Evolutionary conservation across 23 tunicate genomes (phyloP).

Genomic region (Ascidia mentula): DNA sequence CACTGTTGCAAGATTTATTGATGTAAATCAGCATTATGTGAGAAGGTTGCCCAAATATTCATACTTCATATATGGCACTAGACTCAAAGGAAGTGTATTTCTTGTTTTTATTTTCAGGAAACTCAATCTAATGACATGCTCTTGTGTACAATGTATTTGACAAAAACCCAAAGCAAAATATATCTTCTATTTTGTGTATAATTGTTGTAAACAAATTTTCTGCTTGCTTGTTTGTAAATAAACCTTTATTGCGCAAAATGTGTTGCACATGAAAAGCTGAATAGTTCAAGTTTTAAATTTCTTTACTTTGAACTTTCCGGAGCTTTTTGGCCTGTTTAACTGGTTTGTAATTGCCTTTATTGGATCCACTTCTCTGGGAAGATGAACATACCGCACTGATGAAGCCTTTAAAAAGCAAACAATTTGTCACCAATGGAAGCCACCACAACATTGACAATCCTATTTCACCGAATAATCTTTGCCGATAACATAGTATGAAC

Average conservation of each 20-base stretch:
- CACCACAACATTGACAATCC: not conserved
- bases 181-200: not conserved
- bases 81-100: too few relatives aligned
- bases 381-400: slow-evolving; percentile 34
- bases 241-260: not conserved
- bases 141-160: not conserved
- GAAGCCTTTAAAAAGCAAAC: too few relatives aligned
- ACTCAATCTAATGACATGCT: not conserved
- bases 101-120: slow-evolving; percentile 1
- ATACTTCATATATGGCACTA: not conserved
- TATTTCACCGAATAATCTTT: too few relatives aligned
- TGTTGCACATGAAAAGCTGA: too few relatives aligned
- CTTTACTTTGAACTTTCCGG: not conserved
- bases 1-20: not conserved
- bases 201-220: not conserved
- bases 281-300: not conserved
- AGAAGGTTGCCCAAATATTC: not conserved
- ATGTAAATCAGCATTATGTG: not conserved
- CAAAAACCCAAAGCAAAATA: not conserved
- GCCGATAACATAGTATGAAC: too few relatives aligned
- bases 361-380: slow-evolving; percentile 40
- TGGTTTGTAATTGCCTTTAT: slow-evolving; percentile 27
- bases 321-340: not conserved
- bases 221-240: slow-evolving; percentile 1
- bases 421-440: too few relatives aligned